These are phyloP conservation scores for Chymomyza amoena DNA, from an alignment of 2,888 invertebrate genomes.

Conservation along the genomic window DNA sequence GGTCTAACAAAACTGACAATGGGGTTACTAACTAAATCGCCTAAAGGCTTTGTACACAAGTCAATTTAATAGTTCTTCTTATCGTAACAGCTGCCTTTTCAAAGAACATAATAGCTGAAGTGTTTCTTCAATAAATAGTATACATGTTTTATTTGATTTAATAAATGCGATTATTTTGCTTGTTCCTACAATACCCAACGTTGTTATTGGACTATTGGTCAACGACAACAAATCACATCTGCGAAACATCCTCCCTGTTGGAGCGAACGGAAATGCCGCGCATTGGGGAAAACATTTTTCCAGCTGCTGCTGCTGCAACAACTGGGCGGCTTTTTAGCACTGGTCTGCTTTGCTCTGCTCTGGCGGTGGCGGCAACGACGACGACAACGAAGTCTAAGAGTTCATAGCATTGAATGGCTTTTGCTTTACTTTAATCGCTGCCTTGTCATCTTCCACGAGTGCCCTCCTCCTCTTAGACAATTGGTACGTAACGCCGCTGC, in stretches of 20 bases:
- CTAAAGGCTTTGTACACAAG: not conserved
- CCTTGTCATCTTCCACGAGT: constrained; percentile 57
- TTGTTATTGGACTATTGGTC: not conserved
- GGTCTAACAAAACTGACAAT: too few species aligned
- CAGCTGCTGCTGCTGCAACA: constrained; percentile 58
- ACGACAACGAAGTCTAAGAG: constrained; percentile 41
- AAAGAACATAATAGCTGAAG: not conserved
- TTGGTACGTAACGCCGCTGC: constrained; percentile 3
- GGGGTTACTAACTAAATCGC: not conserved
- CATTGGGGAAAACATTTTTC: constrained; percentile 64
- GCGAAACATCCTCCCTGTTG: constrained; percentile 1
- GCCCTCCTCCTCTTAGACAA: constrained; percentile 16
- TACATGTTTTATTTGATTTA: constrained; percentile 59
- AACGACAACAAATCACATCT: not conserved
- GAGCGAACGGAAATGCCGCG: constrained; percentile 60
- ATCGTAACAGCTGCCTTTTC: not conserved
- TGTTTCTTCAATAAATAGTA: constrained; percentile 38
- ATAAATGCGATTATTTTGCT: constrained; percentile 54
- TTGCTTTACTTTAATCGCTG: constrained; percentile 63
- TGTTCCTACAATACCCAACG: not conserved
- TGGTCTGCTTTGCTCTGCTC: not conserved
- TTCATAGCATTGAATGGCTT: constrained; percentile 34
- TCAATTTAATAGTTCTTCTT: not conserved
- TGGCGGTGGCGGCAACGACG: constrained; percentile 24
- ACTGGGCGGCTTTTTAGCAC: constrained; percentile 4